Evolutionary conservation across 1,140 invertebrate species (phyloP).

Genomic region (Drosophila ercepeae): DNA sequence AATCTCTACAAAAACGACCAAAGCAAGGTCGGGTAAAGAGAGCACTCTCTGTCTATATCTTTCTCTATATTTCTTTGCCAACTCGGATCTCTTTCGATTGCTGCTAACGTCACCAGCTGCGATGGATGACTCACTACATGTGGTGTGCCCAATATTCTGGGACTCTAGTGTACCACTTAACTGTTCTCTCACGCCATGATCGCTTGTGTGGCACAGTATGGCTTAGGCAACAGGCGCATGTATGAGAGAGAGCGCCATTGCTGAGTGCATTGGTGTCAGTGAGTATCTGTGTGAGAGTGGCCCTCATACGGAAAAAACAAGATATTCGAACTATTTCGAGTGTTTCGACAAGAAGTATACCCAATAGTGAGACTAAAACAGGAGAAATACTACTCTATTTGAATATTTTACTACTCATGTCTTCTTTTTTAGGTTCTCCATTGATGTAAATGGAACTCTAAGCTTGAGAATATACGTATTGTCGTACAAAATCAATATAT

Average conservation of each 20-base stretch:
- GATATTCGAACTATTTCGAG: neutral
- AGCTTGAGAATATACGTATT: too few relatives aligned
- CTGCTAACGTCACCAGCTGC: slow-evolving; percentile 52
- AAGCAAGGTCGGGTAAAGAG: slow-evolving; percentile 72
- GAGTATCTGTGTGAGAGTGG: slow-evolving; percentile 2
- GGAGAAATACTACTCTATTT: too few relatives aligned
- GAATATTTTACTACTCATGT: too few relatives aligned
- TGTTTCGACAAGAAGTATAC: neutral
- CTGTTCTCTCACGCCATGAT: slow-evolving; percentile 5
- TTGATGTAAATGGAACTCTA: too few relatives aligned
- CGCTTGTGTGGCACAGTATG: slow-evolving; percentile 57
- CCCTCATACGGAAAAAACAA: slow-evolving; percentile 19
- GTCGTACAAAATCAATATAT: too few relatives aligned
- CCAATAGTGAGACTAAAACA: too few relatives aligned
- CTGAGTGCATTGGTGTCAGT: neutral
- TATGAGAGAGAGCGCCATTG: slow-evolving; percentile 15
- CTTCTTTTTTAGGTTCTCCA: too few relatives aligned
- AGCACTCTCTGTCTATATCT: neutral
- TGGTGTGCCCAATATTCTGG: slow-evolving; percentile 18
- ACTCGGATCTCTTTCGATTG: slow-evolving; percentile 15
- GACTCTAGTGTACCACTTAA: slow-evolving; percentile 36
- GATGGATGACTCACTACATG: slow-evolving; percentile 48
- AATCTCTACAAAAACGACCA: slow-evolving; percentile 73
- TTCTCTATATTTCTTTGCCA: neutral
- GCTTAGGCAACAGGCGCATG: neutral